Base-by-base conservation (phyloP, 2,113 vertebrate species). In the Ivindomyrus marchei region DNA sequence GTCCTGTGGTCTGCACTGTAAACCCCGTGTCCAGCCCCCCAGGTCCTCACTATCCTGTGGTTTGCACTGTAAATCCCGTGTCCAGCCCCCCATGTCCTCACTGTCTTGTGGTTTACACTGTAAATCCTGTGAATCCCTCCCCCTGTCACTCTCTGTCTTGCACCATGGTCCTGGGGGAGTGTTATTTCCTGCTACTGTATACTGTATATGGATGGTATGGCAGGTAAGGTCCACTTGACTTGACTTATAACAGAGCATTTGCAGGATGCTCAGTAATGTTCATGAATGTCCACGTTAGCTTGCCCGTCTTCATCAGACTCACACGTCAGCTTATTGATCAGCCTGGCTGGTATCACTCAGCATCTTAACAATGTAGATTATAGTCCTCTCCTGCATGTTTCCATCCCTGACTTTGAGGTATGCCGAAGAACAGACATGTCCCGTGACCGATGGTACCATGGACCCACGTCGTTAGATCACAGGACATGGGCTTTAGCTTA, bases 381-480 rank as follows among this genome's bases (percentile, higher is more conserved):
- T 19, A 80, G 4, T 42, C 36, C 74, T 80, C 74, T 19, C 36
- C 31, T 39, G 31, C 36, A 77, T 19, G 13, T 77, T 39, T 77
- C 93, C 94, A 96, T 96, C 95, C 92, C 93, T 96, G 95, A 96
- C 95, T 96, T 95, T 94, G 94, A 93, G 95, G 93, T 95, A 94
- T 94, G 92, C 96, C 96, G 95, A 94, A 95, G 95, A 95, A 95
- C 95, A 95, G 96, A 94, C 95, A 95, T 96, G 95, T 96, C 95
- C 95, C 95, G 94, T 96, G 96, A 96, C 96, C 95, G 95, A 96
- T 96, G 58, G 58, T n/a, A 62, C 21, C 92, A 90, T 94, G 92
- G 94, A 94, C 93, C 92, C 89, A 92, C 93, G 58, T 94, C 92
- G 93, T 94, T 89, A 94, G 94, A 92, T 92, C 91, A 91, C 90